Evolutionary conservation across 2,797 vertebrate species (phyloP), one percentile per base, ranked within the genome.

Genomic region (Rallus crepitans): DNA sequence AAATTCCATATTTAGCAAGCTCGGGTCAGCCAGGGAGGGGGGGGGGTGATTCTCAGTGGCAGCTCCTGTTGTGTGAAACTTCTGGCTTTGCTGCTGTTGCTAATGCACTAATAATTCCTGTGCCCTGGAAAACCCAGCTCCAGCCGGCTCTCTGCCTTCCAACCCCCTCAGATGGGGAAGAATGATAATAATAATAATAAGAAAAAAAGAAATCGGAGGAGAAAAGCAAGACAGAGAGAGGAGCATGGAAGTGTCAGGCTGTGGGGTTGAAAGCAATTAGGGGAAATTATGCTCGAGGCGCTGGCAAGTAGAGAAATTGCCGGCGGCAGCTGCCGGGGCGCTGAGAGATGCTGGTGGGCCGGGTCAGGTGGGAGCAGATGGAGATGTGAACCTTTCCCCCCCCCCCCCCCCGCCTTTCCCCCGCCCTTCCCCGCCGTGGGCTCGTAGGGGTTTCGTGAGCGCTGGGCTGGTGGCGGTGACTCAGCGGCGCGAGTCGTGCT

Each of bases 1-100:
- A 19, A 93, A 90, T 95, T 84, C 92, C 82, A 9, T 91, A 82
- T 91, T 95, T 92, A 78, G 69, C 94, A 55, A 5, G 5, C 48
- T 83, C 56, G 11, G 56, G 78, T 90, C 33, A 50, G 84, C 70
- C 47, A 19, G 80, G 35, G 86, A 91, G 45, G 45, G 19, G 42
- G 42, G 45, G 45, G 45, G 45, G 42, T 15, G 12, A 80, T 91
- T 94, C 87, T 90, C 52, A 27, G 20, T 14, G 21, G 90, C 39
- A 3, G 82, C 94, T 96, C 95, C 94, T 94, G 93, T 93, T 94
- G 93, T 86, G 27, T 94, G 96, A 91, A 96, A 92, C 93, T 91
- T 95, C 61, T 92, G 91, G 39, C 66, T 94, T 73, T 53, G 68
- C 79, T 24, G 9, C 87, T 21, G 71, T 82, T 80, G 64, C 52